Evolutionary conservation across 2,888 invertebrate species (phyloP), one percentile per base, ranked within the genome.

Genomic region (Dioctria linearis): DNA sequence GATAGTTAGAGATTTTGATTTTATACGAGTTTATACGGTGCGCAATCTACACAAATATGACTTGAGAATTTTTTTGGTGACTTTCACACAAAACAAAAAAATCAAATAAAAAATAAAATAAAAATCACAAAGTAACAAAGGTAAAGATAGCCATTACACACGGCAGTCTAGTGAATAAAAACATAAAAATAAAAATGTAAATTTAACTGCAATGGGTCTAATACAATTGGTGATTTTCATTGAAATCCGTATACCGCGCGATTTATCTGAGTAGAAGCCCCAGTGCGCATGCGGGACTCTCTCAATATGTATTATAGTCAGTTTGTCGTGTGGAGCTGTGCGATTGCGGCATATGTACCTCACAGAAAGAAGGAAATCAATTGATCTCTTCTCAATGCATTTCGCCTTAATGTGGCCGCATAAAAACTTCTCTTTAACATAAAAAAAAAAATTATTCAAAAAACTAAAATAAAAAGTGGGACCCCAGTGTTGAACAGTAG

Each of bases 121-220:
- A 25, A 4, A 54, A 1, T 54, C 49, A 46, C 46, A 42, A 69
- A 69, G 25, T 73, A 73, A 73, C 57, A 73, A 73, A 73, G 73
- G 57, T 73, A 25, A 25, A 73, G 73, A 57, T 42, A 73, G 25
- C 42, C 73, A 73, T 54, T 54, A 43, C 59, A 59, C 59, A 6
- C 25, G 42, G 42, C 57, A 37, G 73, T 5, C 73, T 13, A 37
- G 39, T 76, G 76, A 76, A 76, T 76, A 63, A 76, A 76, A 76
- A 76, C 76, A 76, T 76, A 76, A 76, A 76, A 76, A 76, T 76
- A 76, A 76, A 76, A 76, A 76, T 76, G 76, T 63, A 76, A 76
- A 76, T 76, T 76, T 63, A 76, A 76, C 76, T 76, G 76, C 63
- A 40, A 25, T 63, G 43, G 39, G 40, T 61, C 76, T 76, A 76